phyloP scores from a whole-genome alignment of 2,113 vertebrate genomes.

The Semnornis frantzii region DNA sequence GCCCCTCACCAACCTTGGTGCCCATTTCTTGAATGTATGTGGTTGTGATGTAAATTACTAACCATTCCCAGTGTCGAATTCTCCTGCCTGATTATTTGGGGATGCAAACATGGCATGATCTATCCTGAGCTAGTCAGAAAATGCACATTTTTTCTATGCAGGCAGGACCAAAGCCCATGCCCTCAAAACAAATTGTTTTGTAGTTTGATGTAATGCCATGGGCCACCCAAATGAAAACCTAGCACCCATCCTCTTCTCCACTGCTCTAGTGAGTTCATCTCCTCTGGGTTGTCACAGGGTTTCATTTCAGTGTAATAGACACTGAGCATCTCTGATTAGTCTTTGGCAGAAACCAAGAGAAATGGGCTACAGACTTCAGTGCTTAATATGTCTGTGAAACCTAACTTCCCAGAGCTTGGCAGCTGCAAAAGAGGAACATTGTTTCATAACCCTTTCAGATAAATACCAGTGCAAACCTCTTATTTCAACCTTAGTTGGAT shows the following conservation, averaged over 20 bases:
- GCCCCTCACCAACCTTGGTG: no score
- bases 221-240: background rate
- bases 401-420: constrained; percentile 25
- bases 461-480: background rate
- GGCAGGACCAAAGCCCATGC: background rate
- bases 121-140: background rate
- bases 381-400: background rate
- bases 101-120: no score
- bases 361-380: background rate
- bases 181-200: background rate
- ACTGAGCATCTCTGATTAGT: background rate
- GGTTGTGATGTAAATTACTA: background rate
- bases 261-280: constrained; percentile 3
- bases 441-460: constrained; percentile 10
- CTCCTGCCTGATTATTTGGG: background rate
- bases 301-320: background rate
- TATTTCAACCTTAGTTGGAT: background rate
- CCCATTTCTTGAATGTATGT: no score
- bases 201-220: background rate
- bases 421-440: constrained; percentile 2
- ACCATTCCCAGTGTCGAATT: background rate
- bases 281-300: background rate
- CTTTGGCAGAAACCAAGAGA: background rate
- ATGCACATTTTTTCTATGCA: background rate
- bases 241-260: background rate